phyloP scores from a whole-genome alignment of 2,797 vertebrate genomes.

The Anomalospiza imberbis region DNA sequence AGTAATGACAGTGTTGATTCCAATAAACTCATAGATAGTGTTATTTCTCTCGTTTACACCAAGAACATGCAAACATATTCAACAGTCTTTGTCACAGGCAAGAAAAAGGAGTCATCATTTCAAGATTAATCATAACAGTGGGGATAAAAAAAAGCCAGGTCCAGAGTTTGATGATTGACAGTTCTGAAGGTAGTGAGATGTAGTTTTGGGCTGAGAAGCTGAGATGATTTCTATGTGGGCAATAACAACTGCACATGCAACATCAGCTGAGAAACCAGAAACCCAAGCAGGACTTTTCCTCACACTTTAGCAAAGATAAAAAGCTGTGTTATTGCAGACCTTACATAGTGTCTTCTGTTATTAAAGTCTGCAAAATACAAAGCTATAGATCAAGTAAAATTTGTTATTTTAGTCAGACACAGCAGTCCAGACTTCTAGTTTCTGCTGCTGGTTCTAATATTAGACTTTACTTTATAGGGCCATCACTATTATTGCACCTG shows the following conservation, averaged over 20 bases:
- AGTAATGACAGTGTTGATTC: background rate
- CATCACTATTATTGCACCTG: background rate
- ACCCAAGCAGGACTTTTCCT: background rate
- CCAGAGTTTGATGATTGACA: background rate
- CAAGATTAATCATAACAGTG: background rate
- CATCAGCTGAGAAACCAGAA: conserved; percentile 24
- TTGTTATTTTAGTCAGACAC: background rate
- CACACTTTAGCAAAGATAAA: background rate
- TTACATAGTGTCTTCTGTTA: background rate
- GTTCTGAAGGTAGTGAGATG: background rate
- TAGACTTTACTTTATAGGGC: background rate
- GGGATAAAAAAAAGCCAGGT: background rate
- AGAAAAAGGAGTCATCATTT: background rate
- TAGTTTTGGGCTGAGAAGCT: background rate
- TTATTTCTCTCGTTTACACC: background rate
- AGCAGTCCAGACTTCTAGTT: background rate
- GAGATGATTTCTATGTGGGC: background rate
- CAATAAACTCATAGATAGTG: background rate
- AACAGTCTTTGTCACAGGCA: background rate
- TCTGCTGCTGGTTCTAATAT: background rate
- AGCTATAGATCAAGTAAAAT: background rate
- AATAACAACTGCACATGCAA: background rate
- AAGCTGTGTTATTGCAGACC: conserved; percentile 38
- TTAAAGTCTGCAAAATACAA: background rate
- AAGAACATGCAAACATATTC: background rate